phyloP scores from a whole-genome alignment of 2,888 invertebrate species.

The Molanna angustata region DNA sequence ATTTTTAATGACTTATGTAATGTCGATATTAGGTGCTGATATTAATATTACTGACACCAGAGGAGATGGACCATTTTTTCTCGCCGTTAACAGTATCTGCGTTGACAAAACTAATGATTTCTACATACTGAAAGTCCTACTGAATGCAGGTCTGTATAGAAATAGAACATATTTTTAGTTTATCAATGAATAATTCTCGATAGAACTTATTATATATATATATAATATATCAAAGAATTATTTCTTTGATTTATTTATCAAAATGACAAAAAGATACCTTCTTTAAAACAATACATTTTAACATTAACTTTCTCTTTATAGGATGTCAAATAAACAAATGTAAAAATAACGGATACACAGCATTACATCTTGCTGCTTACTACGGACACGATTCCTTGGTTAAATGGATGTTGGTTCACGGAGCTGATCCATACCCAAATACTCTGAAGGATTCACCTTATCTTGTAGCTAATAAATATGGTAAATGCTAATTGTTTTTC shows the following conservation, averaged over 20 bases:
- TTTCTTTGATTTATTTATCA: no score
- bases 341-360: slow-evolving; percentile 25
- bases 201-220: no score
- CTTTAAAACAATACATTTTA: no score
- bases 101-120: slow-evolving; percentile 19
- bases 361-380: slow-evolving; percentile 30
- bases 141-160: slow-evolving; percentile 25
- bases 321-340: slow-evolving; percentile 29
- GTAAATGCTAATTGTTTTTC: slow-evolving; percentile 13
- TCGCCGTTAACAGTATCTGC: slow-evolving; percentile 26
- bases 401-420: slow-evolving; percentile 31
- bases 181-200: no score
- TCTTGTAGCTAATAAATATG: slow-evolving; percentile 20
- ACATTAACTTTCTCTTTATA: slow-evolving; percentile 2
- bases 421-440: slow-evolving; percentile 27
- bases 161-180: neutral
- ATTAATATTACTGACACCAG: slow-evolving; percentile 14
- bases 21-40: slow-evolving; percentile 32
- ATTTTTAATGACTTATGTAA: no score
- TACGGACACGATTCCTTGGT: slow-evolving; percentile 26
- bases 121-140: slow-evolving; percentile 23
- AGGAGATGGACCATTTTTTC: slow-evolving; percentile 28
- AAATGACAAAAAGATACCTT: no score
- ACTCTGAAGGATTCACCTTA: slow-evolving; percentile 9
- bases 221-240: neutral